Percentiles rank a stretch among this genome's conserved stretches.
phyloP scores from a whole-genome alignment of 2,113 vertebrate genomes.

The Antechinus flavipes region DNA sequence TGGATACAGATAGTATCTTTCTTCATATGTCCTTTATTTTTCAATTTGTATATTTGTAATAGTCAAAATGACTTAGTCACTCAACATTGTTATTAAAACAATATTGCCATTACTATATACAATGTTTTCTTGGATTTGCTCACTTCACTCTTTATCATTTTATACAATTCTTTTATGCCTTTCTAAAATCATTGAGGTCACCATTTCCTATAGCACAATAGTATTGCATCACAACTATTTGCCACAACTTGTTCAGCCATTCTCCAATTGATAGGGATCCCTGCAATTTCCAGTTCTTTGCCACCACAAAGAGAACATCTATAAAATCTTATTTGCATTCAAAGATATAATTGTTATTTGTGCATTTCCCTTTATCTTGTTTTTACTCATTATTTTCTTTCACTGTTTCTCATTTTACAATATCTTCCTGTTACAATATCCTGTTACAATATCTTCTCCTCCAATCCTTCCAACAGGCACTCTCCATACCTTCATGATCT shows the following conservation, averaged over 20 bases:
- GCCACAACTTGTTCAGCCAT: not conserved
- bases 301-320: not conserved
- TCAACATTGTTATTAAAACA: not conserved
- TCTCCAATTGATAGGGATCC: not conserved
- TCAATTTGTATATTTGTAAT: not conserved
- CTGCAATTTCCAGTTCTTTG: not conserved
- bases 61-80: not conserved
- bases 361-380: not conserved
- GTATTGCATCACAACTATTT: too few species aligned
- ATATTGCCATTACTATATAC: not conserved
- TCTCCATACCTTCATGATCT: not conserved
- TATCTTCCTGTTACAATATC: not conserved
- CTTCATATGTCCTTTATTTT: not conserved
- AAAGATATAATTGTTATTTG: not conserved
- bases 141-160: not conserved
- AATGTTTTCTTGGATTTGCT: not conserved
- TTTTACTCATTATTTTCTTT: not conserved
- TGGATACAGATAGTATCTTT: not conserved
- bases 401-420: not conserved
- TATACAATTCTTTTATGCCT: not conserved
- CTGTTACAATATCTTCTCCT: not conserved
- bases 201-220: too few species aligned
- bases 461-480: not conserved
- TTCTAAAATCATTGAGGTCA: not conserved
- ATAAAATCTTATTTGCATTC: not conserved